phyloP scores from a whole-genome alignment of 2,797 vertebrate species.

The Typhlichthys eigenmanni region DNA sequence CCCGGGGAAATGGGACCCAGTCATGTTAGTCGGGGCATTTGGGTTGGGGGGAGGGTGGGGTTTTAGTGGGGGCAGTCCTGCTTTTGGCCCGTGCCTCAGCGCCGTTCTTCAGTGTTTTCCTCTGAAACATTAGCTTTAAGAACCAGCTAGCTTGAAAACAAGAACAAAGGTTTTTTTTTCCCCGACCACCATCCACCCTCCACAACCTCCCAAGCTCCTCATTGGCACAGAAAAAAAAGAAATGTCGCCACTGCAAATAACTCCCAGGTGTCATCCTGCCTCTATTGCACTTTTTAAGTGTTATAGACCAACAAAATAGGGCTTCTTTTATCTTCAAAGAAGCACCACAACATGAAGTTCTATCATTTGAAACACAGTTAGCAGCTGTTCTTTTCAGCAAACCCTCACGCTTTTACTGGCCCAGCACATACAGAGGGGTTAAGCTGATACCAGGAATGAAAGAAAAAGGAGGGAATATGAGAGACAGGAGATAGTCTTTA shows the following conservation, averaged over 20 bases:
- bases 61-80: constrained; percentile 20
- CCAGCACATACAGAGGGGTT: constrained; percentile 21
- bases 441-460: too few relatives aligned
- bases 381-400: constrained; percentile 44
- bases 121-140: constrained; percentile 19
- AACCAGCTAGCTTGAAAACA: constrained; percentile 22
- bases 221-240: constrained; percentile 12
- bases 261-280: constrained; percentile 39
- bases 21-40: constrained; percentile 49
- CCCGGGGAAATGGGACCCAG: constrained; percentile 69
- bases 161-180: constrained; percentile 5
- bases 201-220: not conserved
- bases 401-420: constrained; percentile 47
- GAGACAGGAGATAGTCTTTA: too few relatives aligned
- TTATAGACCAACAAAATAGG: constrained; percentile 38
- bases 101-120: constrained; percentile 46
- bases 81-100: constrained; percentile 41
- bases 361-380: constrained; percentile 56
- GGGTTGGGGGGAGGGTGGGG: constrained; percentile 47
- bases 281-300: constrained; percentile 16
- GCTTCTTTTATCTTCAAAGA: constrained; percentile 52
- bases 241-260: constrained; percentile 38
- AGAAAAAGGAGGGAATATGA: too few relatives aligned
- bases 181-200: constrained; percentile 5
- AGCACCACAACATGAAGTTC: constrained; percentile 43